These are phyloP conservation scores for Pilophorus perplexus DNA, from an alignment of 2,888 invertebrate species.

Conservation along the genomic window DNA sequence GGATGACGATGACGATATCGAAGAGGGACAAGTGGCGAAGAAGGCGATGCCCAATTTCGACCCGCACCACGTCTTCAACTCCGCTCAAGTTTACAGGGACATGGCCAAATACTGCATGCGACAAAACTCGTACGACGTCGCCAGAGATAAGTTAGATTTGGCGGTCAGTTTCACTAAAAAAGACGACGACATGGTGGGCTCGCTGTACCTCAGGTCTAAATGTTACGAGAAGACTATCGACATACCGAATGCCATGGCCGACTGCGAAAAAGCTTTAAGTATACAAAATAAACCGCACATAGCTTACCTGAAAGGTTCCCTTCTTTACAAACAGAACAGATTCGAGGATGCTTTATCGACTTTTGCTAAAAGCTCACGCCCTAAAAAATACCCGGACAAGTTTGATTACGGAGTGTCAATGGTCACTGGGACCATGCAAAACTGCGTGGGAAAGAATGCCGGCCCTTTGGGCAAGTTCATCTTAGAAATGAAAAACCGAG, in stretches of 20 bases:
- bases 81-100: conserved; percentile 16
- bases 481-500: conserved; percentile 8
- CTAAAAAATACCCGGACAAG: conserved; percentile 26
- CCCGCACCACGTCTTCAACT: conserved; percentile 25
- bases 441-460: conserved; percentile 27
- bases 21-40: neutral
- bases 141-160: conserved; percentile 30
- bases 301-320: conserved; percentile 5
- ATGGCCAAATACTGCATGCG: conserved; percentile 29
- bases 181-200: conserved; percentile 10
- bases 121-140: conserved; percentile 13
- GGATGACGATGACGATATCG: conserved; percentile 22
- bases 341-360: conserved; percentile 35
- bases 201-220: conserved; percentile 24
- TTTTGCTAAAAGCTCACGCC: conserved; percentile 9
- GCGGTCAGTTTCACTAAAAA: conserved; percentile 24
- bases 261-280: conserved; percentile 13
- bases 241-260: conserved; percentile 21
- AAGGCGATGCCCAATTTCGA: conserved; percentile 17
- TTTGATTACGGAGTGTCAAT: conserved; percentile 34
- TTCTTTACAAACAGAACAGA: conserved; percentile 26
- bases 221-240: conserved; percentile 26
- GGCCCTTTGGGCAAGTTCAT: conserved; percentile 31
- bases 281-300: neutral
- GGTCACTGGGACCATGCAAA: conserved; percentile 35